Base-by-base conservation (phyloP, 1,140 invertebrate species). In the Drosophila simulans region DNA sequence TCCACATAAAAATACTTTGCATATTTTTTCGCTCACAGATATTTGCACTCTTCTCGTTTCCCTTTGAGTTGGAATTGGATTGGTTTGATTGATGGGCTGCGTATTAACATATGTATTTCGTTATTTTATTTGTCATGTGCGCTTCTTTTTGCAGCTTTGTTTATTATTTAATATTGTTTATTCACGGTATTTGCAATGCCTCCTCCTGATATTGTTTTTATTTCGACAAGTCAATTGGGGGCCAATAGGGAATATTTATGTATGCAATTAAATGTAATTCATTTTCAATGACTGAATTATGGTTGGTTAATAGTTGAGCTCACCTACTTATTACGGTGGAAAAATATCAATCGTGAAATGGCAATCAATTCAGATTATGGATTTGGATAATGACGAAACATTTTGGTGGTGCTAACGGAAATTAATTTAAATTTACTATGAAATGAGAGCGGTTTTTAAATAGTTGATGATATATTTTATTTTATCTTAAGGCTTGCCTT, bases 11-110 rank as follows among this genome's bases (percentile, higher is more conserved):
- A 82, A 75, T 86, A 53, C 76, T 80, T 85, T 68, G 65, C 74
- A 81, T 85, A 85, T 84, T 84, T 80, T 74, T 71, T 60, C 49
- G 20, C 49, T 45, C 48, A 15, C 48, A 69, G n/a, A 53, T 52
- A 68, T 69, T 54, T 69, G 65, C 63, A 45, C 34, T 54, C 68
- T 34, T 49, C 69, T 15, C 52, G 27, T 27, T 17, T 62, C 22
- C 17, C 55, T 80, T 76, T 72, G 60, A 68, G 66, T 25, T 76
- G 65, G 56, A 86, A 86, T 86, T 83, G 65, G 59, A 79, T 88
- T 88, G 51, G 46, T 59, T 88, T 86, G 82, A 86, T 86, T 86
- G 82, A 86, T 82, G 62, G 70, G 17, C 49, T 37, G 66, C 52
- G 51, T 62, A 82, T 86, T 82, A 82, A 86, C 69, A 78, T 82